phyloP scores from a whole-genome alignment of 2,113 vertebrate genomes.

The Condylura cristata region DNA sequence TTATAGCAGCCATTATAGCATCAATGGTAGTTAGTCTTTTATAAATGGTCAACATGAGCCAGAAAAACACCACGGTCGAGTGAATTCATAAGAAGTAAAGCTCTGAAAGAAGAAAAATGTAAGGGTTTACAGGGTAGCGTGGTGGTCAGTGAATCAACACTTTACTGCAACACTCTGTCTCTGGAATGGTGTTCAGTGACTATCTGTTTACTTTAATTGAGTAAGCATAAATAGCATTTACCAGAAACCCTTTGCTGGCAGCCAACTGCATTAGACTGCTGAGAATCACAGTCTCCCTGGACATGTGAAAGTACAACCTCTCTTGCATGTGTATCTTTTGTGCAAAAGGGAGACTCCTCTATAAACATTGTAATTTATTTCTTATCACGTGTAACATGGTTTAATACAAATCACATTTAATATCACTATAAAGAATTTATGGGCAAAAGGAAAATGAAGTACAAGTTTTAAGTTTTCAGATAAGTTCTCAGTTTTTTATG shows the following conservation, averaged over 20 bases:
- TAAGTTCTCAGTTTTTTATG: background rate
- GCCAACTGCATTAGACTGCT: constrained; percentile 43
- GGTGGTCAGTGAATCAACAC: background rate
- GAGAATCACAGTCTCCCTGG: constrained; percentile 46
- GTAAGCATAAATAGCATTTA: constrained; percentile 67
- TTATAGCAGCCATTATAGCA: background rate
- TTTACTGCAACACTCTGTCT: constrained; percentile 22
- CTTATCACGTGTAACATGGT: constrained; percentile 51
- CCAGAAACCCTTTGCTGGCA: constrained; percentile 66
- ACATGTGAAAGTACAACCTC: background rate
- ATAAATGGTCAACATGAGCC: background rate
- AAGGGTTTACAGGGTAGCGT: background rate
- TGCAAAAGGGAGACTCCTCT: constrained; percentile 35
- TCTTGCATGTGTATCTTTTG: background rate
- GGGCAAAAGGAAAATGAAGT: background rate
- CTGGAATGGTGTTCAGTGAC: constrained; percentile 53
- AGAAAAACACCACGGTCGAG: background rate
- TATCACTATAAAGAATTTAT: background rate
- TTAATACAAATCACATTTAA: constrained; percentile 27
- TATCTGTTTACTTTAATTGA: constrained; percentile 69
- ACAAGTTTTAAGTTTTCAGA: background rate
- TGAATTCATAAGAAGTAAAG: background rate
- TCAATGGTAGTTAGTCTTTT: background rate
- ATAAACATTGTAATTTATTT: constrained; percentile 48
- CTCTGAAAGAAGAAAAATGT: background rate